phyloP scores from a whole-genome alignment of 1,140 invertebrate species.

The Spodoptera frugiperda region DNA sequence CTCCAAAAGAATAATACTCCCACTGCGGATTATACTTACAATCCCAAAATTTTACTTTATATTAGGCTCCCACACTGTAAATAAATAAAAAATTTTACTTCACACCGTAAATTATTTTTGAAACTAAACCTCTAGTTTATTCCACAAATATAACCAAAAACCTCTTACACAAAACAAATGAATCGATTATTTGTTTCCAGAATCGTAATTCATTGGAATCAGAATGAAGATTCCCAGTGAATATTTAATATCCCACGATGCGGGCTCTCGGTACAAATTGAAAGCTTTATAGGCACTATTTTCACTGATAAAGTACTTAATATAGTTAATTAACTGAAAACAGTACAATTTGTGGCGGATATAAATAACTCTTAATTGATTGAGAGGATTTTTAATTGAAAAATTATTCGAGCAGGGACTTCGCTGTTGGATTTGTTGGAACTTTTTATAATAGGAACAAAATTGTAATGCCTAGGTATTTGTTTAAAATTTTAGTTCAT shows the following conservation, averaged over 20 bases:
- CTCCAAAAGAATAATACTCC: too few species aligned
- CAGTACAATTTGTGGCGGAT: slow-evolving; percentile 15
- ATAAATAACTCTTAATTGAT: slow-evolving; percentile 28
- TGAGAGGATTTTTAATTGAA: slow-evolving; percentile 25
- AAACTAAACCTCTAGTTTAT: neutral
- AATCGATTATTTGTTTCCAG: slow-evolving; percentile 18
- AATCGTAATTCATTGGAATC: slow-evolving; percentile 33
- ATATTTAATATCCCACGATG: slow-evolving; percentile 20
- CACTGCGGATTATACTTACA: neutral
- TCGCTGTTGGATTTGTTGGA: too few species aligned
- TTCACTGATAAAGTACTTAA: slow-evolving; percentile 27
- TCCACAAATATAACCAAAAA: neutral
- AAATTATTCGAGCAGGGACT: neutral
- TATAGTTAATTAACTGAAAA: slow-evolving; percentile 26
- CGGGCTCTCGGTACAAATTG: neutral
- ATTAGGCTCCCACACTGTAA: too few species aligned
- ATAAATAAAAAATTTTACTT: too few species aligned
- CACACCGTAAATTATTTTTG: too few species aligned
- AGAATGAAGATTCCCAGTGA: slow-evolving; percentile 4
- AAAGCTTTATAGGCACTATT: slow-evolving; percentile 34
- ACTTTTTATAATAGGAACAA: too few species aligned
- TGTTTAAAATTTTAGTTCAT: too few species aligned
- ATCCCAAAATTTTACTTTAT: neutral
- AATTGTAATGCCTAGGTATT: too few species aligned
- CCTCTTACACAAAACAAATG: slow-evolving; percentile 17